Conservation (phyloP, 2,797 vertebrate species). For the Chrysocyon brachyurus region DNA sequence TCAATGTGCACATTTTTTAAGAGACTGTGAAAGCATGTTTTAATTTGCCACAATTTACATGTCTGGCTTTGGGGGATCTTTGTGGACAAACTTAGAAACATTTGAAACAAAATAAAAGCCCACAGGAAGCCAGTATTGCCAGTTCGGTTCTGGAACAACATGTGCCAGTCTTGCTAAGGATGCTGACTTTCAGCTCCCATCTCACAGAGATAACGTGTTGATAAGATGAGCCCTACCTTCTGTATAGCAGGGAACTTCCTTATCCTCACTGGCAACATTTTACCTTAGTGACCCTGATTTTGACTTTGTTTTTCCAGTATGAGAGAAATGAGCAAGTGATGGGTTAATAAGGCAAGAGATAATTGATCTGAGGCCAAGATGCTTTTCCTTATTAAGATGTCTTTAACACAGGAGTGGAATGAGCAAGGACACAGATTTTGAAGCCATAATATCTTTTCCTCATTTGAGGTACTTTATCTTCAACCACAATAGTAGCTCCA, state of each 20-base stretch:
- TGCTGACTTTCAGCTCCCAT: background rate
- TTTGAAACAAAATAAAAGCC: slow-evolving; percentile 22
- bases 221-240: background rate
- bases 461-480: background rate
- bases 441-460: background rate
- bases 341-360: background rate
- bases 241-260: background rate
- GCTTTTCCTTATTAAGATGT: background rate
- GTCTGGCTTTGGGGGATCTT: background rate
- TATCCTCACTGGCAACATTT: background rate
- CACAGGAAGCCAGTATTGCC: background rate
- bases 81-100: background rate
- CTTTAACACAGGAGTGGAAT: background rate
- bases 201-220: background rate
- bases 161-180: background rate
- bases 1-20: background rate
- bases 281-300: background rate
- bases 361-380: background rate
- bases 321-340: background rate
- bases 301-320: background rate
- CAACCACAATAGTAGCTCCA: background rate
- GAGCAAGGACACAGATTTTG: background rate
- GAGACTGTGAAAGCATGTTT: background rate
- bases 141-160: background rate
- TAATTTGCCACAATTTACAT: background rate